Percentiles rank a stretch among this genome's conserved stretches.
Conservation (phyloP, 2,113 vertebrate species). For the Apaloderma vittatum region DNA sequence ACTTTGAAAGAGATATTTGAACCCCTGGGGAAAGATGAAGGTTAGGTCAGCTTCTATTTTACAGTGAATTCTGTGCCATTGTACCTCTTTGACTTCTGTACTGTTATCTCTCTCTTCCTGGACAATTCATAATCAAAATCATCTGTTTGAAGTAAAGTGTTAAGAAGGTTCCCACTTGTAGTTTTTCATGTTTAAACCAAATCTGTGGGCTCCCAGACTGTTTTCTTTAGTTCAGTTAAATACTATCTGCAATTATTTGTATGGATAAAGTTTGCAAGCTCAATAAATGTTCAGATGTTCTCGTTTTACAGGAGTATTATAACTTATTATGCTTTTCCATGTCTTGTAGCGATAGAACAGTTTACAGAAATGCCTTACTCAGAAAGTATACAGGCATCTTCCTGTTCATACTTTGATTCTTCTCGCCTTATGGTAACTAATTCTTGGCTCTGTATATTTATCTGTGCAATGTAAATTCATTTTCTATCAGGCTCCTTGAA, state of each 20-base stretch:
- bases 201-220: not conserved
- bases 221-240: not conserved
- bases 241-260: not conserved
- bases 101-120: not conserved
- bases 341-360: slow-evolving; percentile 59
- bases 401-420: slow-evolving; percentile 45
- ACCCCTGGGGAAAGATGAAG: slow-evolving; percentile 44
- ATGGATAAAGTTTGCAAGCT: not conserved
- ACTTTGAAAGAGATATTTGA: not conserved
- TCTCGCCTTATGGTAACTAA: slow-evolving; percentile 54
- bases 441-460: not conserved
- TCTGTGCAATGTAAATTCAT: not conserved
- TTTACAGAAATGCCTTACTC: slow-evolving; percentile 34
- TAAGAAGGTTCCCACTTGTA: rapidly evolving
- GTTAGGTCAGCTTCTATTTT: slow-evolving; percentile 57
- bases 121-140: not conserved
- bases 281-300: not conserved
- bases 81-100: not conserved
- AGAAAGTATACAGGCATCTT: slow-evolving; percentile 22
- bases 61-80: not conserved
- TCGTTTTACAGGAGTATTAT: not conserved
- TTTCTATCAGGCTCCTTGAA: not conserved
- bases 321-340: slow-evolving; percentile 57
- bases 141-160: not conserved
- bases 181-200: not conserved